phyloP scores from a whole-genome alignment of 2,888 invertebrate genomes.

The Polydesmus complanatus region DNA sequence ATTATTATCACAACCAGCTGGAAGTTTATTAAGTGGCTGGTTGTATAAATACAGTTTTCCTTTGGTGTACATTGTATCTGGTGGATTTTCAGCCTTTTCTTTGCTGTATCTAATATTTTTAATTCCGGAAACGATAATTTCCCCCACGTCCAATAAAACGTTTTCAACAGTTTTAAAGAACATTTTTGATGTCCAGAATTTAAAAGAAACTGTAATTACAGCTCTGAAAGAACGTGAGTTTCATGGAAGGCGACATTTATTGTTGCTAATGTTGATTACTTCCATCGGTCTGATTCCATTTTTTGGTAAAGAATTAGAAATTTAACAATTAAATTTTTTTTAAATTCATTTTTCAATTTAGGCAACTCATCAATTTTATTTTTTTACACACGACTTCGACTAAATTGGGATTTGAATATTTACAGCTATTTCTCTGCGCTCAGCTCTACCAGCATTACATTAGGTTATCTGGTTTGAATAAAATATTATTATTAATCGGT shows the following conservation, averaged over 20 bases:
- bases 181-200: background rate
- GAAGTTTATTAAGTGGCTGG: background rate
- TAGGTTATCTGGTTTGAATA: background rate
- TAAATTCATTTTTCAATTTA: background rate
- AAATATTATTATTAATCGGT: too few relatives aligned
- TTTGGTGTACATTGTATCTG: background rate
- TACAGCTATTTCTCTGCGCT: slow-evolving; percentile 6
- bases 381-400: slow-evolving; percentile 1
- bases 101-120: background rate
- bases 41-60: background rate
- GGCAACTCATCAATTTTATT: slow-evolving; percentile 1
- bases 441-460: too few relatives aligned
- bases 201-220: background rate
- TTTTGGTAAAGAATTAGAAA: background rate
- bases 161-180: background rate
- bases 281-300: background rate
- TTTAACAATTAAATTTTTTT: background rate
- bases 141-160: background rate
- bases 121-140: background rate
- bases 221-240: background rate
- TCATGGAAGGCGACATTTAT: background rate
- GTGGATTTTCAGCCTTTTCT: background rate
- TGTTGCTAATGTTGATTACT: background rate
- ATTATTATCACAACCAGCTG: background rate
- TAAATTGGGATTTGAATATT: slow-evolving; percentile 7